A percentile compares a stretch with the other conserved stretches of the same genome.
phyloP scores from a whole-genome alignment of 2,113 vertebrate species.

The Strix aluco region DNA sequence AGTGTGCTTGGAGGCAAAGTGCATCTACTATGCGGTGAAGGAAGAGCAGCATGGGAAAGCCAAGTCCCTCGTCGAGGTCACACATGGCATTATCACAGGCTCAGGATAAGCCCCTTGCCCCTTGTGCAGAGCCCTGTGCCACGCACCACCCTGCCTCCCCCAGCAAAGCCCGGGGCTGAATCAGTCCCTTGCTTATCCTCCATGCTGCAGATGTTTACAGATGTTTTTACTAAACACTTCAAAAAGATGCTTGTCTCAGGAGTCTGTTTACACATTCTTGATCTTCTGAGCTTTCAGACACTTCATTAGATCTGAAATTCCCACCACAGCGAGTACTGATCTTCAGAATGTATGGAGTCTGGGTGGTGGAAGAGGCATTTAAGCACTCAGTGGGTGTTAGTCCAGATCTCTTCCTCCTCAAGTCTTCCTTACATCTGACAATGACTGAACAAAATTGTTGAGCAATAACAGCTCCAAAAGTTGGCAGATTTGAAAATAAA shows the following conservation, averaged over 20 bases:
- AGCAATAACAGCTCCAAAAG: neutral
- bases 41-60: neutral
- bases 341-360: neutral
- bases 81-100: neutral
- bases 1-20: neutral
- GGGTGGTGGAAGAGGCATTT: neutral
- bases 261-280: neutral
- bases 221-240: neutral
- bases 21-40: neutral
- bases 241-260: neutral
- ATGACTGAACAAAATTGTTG: neutral
- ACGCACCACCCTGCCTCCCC: neutral
- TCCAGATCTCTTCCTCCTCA: neutral
- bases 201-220: neutral
- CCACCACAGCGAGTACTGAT: neutral
- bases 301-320: neutral
- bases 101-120: neutral
- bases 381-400: neutral
- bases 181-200: neutral
- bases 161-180: neutral
- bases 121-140: neutral
- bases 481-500: slow-evolving; percentile 5
- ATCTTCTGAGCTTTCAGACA: slow-evolving; percentile 20
- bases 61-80: neutral
- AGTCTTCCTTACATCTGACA: neutral